Percentiles rank a stretch among this genome's conserved stretches.
Conservation (phyloP, 2,113 vertebrate genomes). For the Reinhardtius hippoglossoides region DNA sequence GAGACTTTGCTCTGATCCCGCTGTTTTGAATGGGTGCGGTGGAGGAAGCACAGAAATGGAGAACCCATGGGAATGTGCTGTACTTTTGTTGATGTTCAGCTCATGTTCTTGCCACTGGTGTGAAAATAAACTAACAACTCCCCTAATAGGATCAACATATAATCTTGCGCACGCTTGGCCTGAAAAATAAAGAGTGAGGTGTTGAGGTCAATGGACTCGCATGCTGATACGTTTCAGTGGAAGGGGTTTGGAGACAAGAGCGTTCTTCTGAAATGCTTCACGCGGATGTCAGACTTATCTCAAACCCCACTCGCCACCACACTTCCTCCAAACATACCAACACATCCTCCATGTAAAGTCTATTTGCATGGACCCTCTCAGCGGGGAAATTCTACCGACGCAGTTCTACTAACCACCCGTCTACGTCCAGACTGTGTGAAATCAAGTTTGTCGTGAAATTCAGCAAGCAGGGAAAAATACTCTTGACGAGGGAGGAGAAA, state of each 20-base stretch:
- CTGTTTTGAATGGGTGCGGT: slow-evolving; percentile 54
- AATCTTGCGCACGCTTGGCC: slow-evolving; percentile 28
- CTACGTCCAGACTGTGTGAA: slow-evolving; percentile 4
- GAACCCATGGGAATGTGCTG: slow-evolving; percentile 18
- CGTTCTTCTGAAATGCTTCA: background rate
- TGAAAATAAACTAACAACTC: slow-evolving; percentile 40
- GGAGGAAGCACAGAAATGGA: slow-evolving; percentile 27
- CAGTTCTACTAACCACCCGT: too few species aligned
- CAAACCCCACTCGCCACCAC: slow-evolving; percentile 15
- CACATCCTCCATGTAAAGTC: background rate
- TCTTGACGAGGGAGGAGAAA: background rate
- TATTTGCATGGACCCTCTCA: slow-evolving; percentile 1
- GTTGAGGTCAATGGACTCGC: slow-evolving; percentile 1
- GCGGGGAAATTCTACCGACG: slow-evolving; percentile 4
- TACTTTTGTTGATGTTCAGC: slow-evolving; percentile 2
- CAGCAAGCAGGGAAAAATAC: background rate
- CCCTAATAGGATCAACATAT: slow-evolving; percentile 61
- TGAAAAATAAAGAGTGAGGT: background rate
- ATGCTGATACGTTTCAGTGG: too few species aligned
- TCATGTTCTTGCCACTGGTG: slow-evolving; percentile 8
- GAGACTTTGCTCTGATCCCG: slow-evolving; percentile 63
- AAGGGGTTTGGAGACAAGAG: background rate
- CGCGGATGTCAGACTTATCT: slow-evolving; percentile 23
- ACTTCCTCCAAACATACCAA: slow-evolving; percentile 15
- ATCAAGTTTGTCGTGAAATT: slow-evolving; percentile 34